Conservation (phyloP, 2,888 invertebrate genomes). For the Lacanobia oleracea region DNA sequence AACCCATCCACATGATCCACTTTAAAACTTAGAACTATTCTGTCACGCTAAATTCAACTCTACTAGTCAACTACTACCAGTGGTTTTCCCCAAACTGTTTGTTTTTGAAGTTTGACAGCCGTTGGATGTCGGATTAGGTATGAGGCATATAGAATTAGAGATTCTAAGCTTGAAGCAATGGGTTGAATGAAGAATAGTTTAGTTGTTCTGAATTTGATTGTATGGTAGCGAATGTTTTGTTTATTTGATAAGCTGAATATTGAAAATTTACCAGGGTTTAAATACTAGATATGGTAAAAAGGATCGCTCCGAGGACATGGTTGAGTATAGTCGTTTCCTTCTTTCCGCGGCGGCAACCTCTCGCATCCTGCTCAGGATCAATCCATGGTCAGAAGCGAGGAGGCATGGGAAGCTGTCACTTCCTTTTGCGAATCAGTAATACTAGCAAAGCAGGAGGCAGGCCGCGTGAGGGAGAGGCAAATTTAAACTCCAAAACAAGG, state of each 20-base stretch:
- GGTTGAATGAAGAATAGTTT: constrained; percentile 52
- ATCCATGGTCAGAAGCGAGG: too few relatives aligned
- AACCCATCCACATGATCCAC: constrained; percentile 57
- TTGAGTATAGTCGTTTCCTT: too few relatives aligned
- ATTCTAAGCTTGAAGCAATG: constrained; percentile 42
- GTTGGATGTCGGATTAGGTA: constrained; percentile 62
- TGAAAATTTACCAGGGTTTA: background rate
- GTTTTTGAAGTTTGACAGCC: constrained; percentile 67
- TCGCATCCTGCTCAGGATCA: too few relatives aligned
- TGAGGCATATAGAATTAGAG: constrained; percentile 56
- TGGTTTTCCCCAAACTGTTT: constrained; percentile 41
- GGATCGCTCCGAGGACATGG: too few relatives aligned
- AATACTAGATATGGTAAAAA: background rate
- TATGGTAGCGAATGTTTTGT: constrained; percentile 8
- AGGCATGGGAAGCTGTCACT: too few relatives aligned
- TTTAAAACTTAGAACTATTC: constrained; percentile 58
- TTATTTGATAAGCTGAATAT: constrained; percentile 28
- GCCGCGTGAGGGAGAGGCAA: too few relatives aligned
- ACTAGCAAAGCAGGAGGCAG: too few relatives aligned
- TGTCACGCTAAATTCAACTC: constrained; percentile 45
- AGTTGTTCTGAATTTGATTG: constrained; percentile 31
- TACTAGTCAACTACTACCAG: constrained; percentile 15
- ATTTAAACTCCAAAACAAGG: too few relatives aligned
- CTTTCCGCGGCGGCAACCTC: too few relatives aligned
- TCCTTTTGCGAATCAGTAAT: too few relatives aligned